A percentile compares a stretch with the other conserved stretches of the same genome.
These are phyloP conservation scores for Dasyornis broadbenti DNA, from an alignment of 2,113 vertebrate genomes.

Conservation along the genomic window DNA sequence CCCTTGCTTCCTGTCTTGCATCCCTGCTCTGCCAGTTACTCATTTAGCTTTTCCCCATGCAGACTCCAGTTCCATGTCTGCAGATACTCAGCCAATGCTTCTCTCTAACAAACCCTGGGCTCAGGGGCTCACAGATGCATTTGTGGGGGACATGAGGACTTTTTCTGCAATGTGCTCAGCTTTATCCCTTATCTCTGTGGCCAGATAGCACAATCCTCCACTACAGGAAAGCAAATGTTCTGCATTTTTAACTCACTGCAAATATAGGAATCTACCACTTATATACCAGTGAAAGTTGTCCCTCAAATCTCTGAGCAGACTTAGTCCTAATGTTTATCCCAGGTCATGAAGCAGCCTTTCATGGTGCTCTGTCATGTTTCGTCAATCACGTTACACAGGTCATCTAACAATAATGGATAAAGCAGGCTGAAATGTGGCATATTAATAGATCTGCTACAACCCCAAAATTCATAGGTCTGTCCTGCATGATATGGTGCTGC, in stretches of 20 bases:
- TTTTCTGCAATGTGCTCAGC: neutral
- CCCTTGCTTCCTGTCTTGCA: neutral
- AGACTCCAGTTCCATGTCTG: too few species aligned
- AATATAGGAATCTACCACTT: neutral
- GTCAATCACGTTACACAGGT: neutral
- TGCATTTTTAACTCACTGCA: neutral
- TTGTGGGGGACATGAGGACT: neutral
- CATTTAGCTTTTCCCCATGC: neutral
- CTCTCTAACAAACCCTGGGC: neutral
- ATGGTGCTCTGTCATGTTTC: neutral
- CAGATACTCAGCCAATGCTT: neutral
- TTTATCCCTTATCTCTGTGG: neutral
- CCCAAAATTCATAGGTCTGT: neutral
- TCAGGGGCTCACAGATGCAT: neutral
- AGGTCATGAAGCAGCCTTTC: neutral
- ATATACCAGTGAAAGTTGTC: neutral
- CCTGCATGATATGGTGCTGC: neutral
- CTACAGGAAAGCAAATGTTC: neutral
- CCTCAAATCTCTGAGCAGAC: neutral
- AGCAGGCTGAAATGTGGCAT: neutral
- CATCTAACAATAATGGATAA: neutral
- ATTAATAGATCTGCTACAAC: neutral
- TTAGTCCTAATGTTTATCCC: neutral
- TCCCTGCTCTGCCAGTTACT: neutral
- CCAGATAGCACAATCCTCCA: neutral